Percentiles rank a stretch among this genome's conserved stretches.
phyloP scores from a whole-genome alignment of 2,888 invertebrate species.

The Tenthredo amoena region DNA sequence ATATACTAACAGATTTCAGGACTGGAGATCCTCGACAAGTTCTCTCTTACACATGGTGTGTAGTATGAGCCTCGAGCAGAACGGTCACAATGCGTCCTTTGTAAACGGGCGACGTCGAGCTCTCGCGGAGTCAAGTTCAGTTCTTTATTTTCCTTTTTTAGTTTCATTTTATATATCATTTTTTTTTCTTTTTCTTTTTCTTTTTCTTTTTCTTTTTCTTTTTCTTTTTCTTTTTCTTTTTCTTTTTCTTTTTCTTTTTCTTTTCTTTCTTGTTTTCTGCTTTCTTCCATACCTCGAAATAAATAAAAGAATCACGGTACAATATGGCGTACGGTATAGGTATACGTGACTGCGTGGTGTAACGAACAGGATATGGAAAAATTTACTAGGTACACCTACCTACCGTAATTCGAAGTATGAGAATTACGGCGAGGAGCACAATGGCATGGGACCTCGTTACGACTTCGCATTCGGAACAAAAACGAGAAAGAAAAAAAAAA shows the following conservation, averaged over 20 bases:
- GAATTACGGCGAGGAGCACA: background rate
- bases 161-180: background rate
- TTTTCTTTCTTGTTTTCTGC: background rate
- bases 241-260: background rate
- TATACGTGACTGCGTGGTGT: background rate
- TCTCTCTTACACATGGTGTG: background rate
- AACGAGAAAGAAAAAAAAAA: background rate
- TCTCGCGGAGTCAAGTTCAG: background rate
- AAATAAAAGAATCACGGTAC: constrained; percentile 26
- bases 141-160: constrained; percentile 4
- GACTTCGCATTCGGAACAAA: background rate
- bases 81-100: constrained; percentile 51
- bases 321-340: background rate
- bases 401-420: constrained; percentile 22
- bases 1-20: constrained; percentile 28
- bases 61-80: background rate
- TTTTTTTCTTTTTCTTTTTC: background rate
- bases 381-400: background rate
- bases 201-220: background rate
- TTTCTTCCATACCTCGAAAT: background rate
- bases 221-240: background rate
- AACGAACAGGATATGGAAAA: constrained; percentile 23
- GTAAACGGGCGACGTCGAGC: background rate
- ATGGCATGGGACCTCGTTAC: constrained; percentile 8
- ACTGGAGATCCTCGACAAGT: constrained; percentile 17